These are phyloP conservation scores for Cuniculus paca DNA, from an alignment of 2,797 vertebrate species.

Conservation along the genomic window DNA sequence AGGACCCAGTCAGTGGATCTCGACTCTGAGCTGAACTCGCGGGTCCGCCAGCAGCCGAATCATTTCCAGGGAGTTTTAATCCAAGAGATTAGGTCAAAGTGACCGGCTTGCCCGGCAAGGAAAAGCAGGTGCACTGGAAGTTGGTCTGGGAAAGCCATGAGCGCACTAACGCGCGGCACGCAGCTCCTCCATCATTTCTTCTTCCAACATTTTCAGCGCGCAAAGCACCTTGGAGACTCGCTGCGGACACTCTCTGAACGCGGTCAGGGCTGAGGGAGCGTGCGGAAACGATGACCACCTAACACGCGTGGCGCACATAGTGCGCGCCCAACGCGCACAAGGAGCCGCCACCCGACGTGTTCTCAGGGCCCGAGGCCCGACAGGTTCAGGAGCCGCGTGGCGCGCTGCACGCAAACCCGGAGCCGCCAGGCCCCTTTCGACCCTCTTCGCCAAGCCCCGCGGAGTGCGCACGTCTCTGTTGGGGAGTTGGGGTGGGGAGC, in stretches of 20 bases:
- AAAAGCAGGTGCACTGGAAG: constrained; percentile 71
- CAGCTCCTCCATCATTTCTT: background rate
- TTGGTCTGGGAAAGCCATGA: constrained; percentile 26
- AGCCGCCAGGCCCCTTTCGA: background rate
- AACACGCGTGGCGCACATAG: background rate
- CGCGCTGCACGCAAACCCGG: background rate
- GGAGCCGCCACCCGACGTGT: background rate
- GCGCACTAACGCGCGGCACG: background rate
- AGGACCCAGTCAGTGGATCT: background rate
- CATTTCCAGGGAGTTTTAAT: constrained; percentile 53
- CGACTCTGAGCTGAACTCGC: background rate
- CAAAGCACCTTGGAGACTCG: background rate
- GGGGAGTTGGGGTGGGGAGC: background rate
- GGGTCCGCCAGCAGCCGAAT: background rate
- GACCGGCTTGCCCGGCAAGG: background rate
- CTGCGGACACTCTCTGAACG: background rate
- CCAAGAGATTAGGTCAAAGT: constrained; percentile 24
- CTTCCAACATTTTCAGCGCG: background rate
- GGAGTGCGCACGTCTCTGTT: background rate
- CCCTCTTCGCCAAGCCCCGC: background rate
- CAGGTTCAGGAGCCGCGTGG: background rate
- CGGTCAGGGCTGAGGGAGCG: background rate
- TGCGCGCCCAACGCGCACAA: background rate
- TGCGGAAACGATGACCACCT: background rate
- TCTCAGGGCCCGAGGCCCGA: background rate